Percentiles rank a stretch among this genome's conserved stretches.
phyloP scores from a whole-genome alignment of 1,140 invertebrate species.

The Anastrepha ludens region DNA sequence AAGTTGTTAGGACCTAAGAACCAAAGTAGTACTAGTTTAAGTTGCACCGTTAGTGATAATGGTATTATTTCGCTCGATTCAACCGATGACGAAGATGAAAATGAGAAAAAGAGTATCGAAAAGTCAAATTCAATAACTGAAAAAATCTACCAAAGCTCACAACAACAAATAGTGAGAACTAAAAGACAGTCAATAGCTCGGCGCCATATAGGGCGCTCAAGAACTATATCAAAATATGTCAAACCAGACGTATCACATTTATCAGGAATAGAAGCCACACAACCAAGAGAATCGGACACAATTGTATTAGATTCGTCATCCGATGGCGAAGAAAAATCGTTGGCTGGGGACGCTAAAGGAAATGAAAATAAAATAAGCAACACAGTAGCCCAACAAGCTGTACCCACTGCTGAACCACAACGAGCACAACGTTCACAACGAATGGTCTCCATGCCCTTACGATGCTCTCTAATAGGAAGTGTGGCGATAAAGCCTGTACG shows the following conservation, averaged over 20 bases:
- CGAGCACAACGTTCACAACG: background rate
- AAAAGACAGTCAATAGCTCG: no score
- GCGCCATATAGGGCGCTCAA: no score
- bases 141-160: background rate
- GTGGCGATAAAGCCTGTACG: slow-evolving; percentile 16
- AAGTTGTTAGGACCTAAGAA: background rate
- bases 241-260: background rate
- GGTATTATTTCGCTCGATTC: slow-evolving; percentile 29
- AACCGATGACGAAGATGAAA: slow-evolving; percentile 46
- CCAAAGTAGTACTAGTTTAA: slow-evolving; percentile 47
- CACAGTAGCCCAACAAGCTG: background rate
- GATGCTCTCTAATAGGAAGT: background rate
- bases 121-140: background rate
- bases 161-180: background rate
- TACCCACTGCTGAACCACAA: background rate
- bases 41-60: background rate
- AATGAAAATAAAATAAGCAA: background rate
- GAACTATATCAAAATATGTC: no score
- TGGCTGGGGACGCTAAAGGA: no score
- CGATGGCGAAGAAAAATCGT: background rate
- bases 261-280: background rate
- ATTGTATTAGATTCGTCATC: background rate
- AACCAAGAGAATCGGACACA: background rate
- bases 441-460: background rate
- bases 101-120: background rate